Evolutionary conservation across 2,113 vertebrate species (phyloP).

Genomic region (Mustela lutreola): DNA sequence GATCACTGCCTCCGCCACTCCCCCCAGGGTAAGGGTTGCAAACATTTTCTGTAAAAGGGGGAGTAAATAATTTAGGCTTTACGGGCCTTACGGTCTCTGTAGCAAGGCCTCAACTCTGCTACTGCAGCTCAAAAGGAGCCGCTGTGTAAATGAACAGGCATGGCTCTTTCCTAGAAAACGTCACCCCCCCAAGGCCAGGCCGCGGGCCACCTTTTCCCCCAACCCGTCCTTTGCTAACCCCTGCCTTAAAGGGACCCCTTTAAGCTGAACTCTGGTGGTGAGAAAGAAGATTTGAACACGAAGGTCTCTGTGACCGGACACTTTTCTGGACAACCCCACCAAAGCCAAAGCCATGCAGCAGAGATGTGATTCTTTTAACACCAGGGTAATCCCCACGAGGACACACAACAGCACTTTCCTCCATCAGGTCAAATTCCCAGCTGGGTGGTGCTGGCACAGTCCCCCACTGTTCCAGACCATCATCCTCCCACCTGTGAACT

Average conservation of each 20-base stretch:
- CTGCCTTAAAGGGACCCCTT: not conserved
- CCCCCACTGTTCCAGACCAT: not conserved
- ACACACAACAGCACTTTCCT: not conserved
- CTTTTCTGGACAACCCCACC: not conserved
- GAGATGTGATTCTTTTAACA: not conserved
- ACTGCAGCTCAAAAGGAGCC: not conserved
- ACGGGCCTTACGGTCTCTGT: not conserved
- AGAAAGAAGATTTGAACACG: not conserved
- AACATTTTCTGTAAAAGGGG: not conserved
- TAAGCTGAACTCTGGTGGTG: not conserved
- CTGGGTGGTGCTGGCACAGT: fast-evolving
- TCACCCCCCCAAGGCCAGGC: not conserved
- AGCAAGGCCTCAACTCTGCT: not conserved
- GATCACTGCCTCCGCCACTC: not conserved
- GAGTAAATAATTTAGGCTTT: not conserved
- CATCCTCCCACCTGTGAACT: not conserved
- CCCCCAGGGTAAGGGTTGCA: too few relatives aligned
- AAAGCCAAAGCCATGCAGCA: not conserved
- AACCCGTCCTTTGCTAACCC: not conserved
- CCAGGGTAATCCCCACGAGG: not conserved
- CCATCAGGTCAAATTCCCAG: not conserved
- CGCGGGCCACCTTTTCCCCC: not conserved
- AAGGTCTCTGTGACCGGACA: not conserved
- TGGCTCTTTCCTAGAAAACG: not conserved
- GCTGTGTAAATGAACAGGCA: fast-evolving